Percentiles rank a stretch among this genome's conserved stretches.
phyloP scores from a whole-genome alignment of 2,113 vertebrate genomes.

The Setophaga coronata region DNA sequence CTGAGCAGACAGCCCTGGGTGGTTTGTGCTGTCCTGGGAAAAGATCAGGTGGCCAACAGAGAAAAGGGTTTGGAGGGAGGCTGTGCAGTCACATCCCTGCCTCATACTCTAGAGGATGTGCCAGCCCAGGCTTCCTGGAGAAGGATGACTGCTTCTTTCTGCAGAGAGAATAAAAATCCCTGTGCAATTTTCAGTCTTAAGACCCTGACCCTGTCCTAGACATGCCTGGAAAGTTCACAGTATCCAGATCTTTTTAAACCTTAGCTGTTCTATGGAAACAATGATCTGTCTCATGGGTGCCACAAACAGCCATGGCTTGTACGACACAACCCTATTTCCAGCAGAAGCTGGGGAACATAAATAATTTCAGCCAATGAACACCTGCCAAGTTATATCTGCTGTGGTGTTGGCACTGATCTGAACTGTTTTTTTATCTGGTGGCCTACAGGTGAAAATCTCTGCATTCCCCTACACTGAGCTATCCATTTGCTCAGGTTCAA shows the following conservation, averaged over 20 bases:
- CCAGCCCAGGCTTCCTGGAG: not conserved
- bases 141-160: not conserved
- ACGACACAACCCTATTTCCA: not conserved
- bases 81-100: not conserved
- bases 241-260: not conserved
- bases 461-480: not conserved
- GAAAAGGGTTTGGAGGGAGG: not conserved
- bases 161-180: not conserved
- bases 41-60: not conserved
- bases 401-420: not conserved
- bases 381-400: not conserved
- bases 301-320: not conserved
- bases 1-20: not conserved
- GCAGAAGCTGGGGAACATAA: not conserved
- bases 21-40: not conserved
- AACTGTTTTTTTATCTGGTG: not conserved
- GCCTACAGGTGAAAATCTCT: not conserved
- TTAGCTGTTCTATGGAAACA: not conserved
- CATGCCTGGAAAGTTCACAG: not conserved
- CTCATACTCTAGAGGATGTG: not conserved
- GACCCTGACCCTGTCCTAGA: not conserved
- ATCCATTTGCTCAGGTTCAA: constrained; percentile 2
- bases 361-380: not conserved
- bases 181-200: not conserved
- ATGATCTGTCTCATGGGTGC: not conserved